Conservation (phyloP, 1,140 invertebrate genomes). For the Drosophila mojavensis region DNA sequence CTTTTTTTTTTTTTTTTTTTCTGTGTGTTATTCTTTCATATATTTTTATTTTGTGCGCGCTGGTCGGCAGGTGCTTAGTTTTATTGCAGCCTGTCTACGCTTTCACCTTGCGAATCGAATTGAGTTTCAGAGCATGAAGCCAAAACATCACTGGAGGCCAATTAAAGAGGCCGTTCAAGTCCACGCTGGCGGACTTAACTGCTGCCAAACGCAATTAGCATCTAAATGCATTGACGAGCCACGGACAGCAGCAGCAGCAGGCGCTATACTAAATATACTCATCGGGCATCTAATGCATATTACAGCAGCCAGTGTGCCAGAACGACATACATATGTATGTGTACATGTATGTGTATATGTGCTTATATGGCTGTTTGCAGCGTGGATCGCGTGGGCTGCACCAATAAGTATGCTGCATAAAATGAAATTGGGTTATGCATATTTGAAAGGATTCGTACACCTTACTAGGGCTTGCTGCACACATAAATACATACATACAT, state of each 20-base stretch:
- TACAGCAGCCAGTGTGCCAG: slow-evolving; percentile 32
- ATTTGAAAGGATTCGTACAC: slow-evolving; percentile 47
- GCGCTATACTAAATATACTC: slow-evolving; percentile 32
- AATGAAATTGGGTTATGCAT: slow-evolving; percentile 69
- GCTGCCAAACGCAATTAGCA: slow-evolving; percentile 70
- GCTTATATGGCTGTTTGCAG: not conserved
- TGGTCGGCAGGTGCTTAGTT: slow-evolving; percentile 10
- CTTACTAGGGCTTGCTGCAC: slow-evolving; percentile 4
- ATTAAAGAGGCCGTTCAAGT: slow-evolving; percentile 2
- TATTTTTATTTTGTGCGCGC: not conserved
- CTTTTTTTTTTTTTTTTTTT: too few relatives aligned
- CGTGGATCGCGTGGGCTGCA: slow-evolving; percentile 31
- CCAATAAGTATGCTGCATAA: slow-evolving; percentile 64
- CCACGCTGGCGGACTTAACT: slow-evolving; percentile 19
- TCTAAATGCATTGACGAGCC: slow-evolving; percentile 61
- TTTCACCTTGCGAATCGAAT: slow-evolving; percentile 2
- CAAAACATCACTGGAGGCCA: slow-evolving; percentile 19
- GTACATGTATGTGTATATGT: not conserved
- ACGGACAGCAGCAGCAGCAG: slow-evolving; percentile 7
- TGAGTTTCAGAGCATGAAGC: slow-evolving; percentile 11
- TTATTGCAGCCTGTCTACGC: slow-evolving; percentile 14
- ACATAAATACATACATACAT: not conserved
- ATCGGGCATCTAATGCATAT: slow-evolving; percentile 64
- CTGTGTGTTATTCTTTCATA: not conserved
- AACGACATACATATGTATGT: not conserved